Conservation (phyloP, 1,140 invertebrate genomes). For the Platyscapa corneri region DNA sequence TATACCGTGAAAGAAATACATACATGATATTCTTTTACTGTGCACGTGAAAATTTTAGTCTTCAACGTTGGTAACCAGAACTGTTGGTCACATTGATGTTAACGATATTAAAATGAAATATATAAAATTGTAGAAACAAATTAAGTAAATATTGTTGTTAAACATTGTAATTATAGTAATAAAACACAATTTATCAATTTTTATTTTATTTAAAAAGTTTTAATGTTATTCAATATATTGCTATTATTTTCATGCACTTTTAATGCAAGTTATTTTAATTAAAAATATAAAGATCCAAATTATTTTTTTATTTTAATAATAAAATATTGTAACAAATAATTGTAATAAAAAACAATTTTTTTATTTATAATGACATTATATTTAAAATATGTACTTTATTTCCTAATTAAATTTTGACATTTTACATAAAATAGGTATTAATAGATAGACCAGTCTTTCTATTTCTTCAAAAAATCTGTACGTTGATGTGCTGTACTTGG, state of each 20-base stretch:
- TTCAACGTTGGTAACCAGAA: conserved; percentile 7
- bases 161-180: neutral
- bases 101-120: neutral
- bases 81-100: conserved; percentile 16
- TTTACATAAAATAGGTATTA: conserved; percentile 8
- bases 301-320: no score
- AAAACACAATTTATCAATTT: neutral
- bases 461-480: conserved; percentile 54
- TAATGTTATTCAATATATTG: no score
- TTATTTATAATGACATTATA: no score
- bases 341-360: no score
- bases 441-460: conserved; percentile 39
- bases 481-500: conserved; percentile 52
- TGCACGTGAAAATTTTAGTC: neutral
- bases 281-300: no score
- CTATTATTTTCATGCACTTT: no score
- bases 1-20: conserved; percentile 13
- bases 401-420: no score
- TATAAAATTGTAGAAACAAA: no score
- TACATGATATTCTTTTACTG: neutral
- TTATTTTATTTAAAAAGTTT: neutral
- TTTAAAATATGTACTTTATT: conserved; percentile 11
- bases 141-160: no score
- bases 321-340: no score
- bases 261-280: no score